Percentiles rank a stretch among this genome's conserved stretches.
Evolutionary conservation across 1,140 invertebrate genomes (phyloP).

Genomic region (Steinernema feltiae): DNA sequence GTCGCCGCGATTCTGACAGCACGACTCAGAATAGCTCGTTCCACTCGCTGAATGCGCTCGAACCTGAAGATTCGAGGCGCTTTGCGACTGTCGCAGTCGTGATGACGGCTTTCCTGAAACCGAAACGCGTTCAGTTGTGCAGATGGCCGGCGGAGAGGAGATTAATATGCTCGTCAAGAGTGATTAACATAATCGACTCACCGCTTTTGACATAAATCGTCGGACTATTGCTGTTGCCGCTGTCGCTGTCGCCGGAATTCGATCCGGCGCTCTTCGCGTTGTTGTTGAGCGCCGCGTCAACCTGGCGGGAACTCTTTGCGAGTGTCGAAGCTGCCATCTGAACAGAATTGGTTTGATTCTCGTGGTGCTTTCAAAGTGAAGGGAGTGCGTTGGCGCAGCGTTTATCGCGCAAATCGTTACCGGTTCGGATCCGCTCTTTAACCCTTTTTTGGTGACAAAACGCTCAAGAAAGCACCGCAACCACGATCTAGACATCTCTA

Average conservation of each 20-base stretch:
- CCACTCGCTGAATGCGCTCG: neutral
- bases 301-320: neutral
- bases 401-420: constrained; percentile 3
- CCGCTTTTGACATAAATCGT: neutral
- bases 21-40: too few relatives aligned
- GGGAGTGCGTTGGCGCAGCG: neutral
- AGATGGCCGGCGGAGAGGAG: neutral
- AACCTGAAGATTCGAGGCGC: neutral
- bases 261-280: neutral
- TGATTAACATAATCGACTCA: neutral
- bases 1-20: too few relatives aligned
- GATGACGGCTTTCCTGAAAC: constrained; percentile 3
- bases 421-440: constrained; percentile 32
- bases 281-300: neutral
- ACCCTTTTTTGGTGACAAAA: too few relatives aligned
- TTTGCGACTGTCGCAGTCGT: neutral
- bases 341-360: too few relatives aligned
- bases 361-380: too few relatives aligned
- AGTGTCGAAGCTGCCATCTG: neutral
- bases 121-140: neutral
- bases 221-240: neutral
- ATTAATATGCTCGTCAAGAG: neutral
- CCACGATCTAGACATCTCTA: too few relatives aligned
- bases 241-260: neutral
- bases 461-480: too few relatives aligned